phyloP scores from a whole-genome alignment of 2,888 invertebrate genomes.

The Pseudeuparius sepicola region DNA sequence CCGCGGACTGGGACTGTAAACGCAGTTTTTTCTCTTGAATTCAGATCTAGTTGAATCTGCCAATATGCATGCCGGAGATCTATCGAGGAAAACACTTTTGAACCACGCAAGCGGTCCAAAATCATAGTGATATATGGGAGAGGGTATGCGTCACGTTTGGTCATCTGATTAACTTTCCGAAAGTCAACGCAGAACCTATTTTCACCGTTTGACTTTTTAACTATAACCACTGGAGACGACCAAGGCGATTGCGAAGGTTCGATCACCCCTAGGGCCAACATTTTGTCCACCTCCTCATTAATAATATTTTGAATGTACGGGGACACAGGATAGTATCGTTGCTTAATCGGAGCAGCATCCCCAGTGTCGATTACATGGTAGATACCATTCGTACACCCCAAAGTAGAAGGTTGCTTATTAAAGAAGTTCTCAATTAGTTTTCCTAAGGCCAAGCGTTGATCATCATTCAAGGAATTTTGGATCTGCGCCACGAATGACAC shows the following conservation, averaged over 20 bases:
- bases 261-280: constrained; percentile 20
- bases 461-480: too few relatives aligned
- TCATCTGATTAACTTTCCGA: constrained; percentile 28
- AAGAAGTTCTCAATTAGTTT: too few relatives aligned
- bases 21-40: constrained; percentile 25
- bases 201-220: constrained; percentile 23
- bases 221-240: constrained; percentile 26
- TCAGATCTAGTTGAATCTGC: constrained; percentile 25
- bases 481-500: too few relatives aligned
- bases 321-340: constrained; percentile 15
- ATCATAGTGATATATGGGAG: constrained; percentile 27
- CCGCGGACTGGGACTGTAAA: constrained; percentile 28
- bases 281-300: too few relatives aligned
- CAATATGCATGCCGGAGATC: constrained; percentile 28
- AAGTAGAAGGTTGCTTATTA: too few relatives aligned
- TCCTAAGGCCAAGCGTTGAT: too few relatives aligned
- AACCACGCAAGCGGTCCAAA: constrained; percentile 26
- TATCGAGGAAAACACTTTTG: constrained; percentile 27
- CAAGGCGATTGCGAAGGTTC: constrained; percentile 26
- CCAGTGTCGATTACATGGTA: too few relatives aligned
- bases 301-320: constrained; percentile 12
- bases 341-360: constrained; percentile 14
- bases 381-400: too few relatives aligned
- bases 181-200: constrained; percentile 30
- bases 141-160: constrained; percentile 29